These are phyloP conservation scores for Callosobruchus maculatus DNA, from an alignment of 2,888 invertebrate species.

Conservation along the genomic window DNA sequence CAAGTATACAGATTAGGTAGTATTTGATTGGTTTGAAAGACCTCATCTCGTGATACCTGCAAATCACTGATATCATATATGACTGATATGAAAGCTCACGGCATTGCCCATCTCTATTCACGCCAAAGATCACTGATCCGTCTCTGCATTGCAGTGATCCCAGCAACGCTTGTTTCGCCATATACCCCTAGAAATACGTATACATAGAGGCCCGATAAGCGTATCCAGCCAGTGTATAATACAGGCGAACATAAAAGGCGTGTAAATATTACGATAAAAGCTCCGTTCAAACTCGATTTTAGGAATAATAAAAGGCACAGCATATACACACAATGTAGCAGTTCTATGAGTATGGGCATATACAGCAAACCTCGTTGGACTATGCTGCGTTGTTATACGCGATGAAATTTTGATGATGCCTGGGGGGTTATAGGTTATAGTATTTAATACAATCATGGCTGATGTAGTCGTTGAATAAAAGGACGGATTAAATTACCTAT, in stretches of 20 bases:
- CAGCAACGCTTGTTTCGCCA: not conserved
- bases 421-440: not conserved
- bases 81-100: not conserved
- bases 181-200: not conserved
- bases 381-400: not conserved
- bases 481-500: too few species aligned
- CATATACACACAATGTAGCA: conserved; percentile 12
- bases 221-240: not conserved
- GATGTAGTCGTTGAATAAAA: too few species aligned
- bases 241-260: conserved; percentile 2
- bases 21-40: too few species aligned
- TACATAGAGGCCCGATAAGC: not conserved
- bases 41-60: too few species aligned
- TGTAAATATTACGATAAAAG: conserved; percentile 9
- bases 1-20: too few species aligned
- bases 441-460: too few species aligned
- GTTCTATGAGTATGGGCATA: conserved; percentile 2
- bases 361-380: not conserved
- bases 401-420: conserved; percentile 17
- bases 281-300: conserved; percentile 9
- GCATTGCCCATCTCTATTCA: not conserved
- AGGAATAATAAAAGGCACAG: conserved; percentile 11
- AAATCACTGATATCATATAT: too few species aligned
- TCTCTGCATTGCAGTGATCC: not conserved
- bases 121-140: too few species aligned